Base-by-base conservation (phyloP, 2,888 invertebrate genomes). In the Corythucha ciliata region DNA sequence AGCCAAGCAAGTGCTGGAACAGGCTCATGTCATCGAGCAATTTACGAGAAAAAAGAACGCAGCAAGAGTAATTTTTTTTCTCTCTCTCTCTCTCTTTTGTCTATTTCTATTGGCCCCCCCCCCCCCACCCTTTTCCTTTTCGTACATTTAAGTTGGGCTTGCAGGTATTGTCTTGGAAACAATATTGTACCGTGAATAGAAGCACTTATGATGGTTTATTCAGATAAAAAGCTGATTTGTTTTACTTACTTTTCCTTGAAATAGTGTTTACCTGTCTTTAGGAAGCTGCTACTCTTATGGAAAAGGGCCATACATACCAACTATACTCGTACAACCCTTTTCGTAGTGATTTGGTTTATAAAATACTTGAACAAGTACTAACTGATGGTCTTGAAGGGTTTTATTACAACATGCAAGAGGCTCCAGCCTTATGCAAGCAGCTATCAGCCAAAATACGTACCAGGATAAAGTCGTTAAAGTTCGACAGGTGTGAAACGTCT, bases 401-500 rank as follows among this genome's bases (percentile, higher is more conserved):
- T 53, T 74, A 74, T 33, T 80, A 78, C 59, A 80, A 81, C 59
- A 71, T 77, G 41, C 67, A 70, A 10, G 71, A 75, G 41, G 74
- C 76, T 36, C 72, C 77, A 2, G 68, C 75, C 46, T 72, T 78
- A 54, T 71, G 77, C 5, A 73, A 68, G 59, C 71, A 69, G 59
- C 69, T 81, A 54, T 74, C 80, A 0, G 72, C 73, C 55, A 75
- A 73, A 39, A 77, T 83, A 55, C 73, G 77, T 26, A 69, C 70
- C 25, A 72, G 73, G 55, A 72, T 83, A 14, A 78, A 79, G 66
- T 77, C 75, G 64, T 72, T 80, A 63, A 73, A 78, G 55, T 83
- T 75, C 66, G 80, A 83, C 66, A 79, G 83, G 82, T 75, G n/a
- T n/a, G n/a, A n/a, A n/a, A n/a, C 63, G 39, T 12, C 21, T 25